Percentiles rank a stretch among this genome's conserved stretches.
phyloP scores from a whole-genome alignment of 2,888 invertebrate species.

The Parascotia fuliginaria region DNA sequence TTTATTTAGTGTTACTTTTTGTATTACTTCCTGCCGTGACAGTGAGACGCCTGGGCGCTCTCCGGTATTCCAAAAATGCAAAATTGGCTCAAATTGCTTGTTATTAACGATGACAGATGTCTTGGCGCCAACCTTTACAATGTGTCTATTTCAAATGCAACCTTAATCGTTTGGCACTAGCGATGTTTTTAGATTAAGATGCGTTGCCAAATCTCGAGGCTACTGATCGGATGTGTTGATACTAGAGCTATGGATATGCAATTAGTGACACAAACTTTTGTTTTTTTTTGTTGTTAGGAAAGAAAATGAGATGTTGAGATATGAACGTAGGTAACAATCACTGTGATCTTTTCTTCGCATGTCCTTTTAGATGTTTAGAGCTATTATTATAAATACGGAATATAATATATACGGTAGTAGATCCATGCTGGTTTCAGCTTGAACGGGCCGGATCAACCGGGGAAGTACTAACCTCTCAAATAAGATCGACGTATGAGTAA shows the following conservation, averaged over 20 bases:
- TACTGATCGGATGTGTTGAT: constrained; percentile 81
- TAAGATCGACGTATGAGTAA: too few species aligned
- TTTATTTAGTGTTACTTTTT: constrained; percentile 82
- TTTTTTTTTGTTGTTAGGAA: constrained; percentile 52
- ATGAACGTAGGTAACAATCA: constrained; percentile 29
- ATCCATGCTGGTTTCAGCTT: too few species aligned
- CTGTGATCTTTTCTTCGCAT: neutral
- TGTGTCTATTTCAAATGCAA: constrained; percentile 33
- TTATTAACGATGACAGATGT: constrained; percentile 86
- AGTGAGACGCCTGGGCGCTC: constrained; percentile 77
- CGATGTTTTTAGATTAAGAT: constrained; percentile 38
- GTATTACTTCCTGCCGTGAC: constrained; percentile 77
- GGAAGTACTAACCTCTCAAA: too few species aligned
- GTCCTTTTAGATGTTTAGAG: constrained; percentile 13
- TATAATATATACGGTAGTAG: too few species aligned
- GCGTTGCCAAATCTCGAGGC: constrained; percentile 47
- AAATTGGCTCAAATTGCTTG: constrained; percentile 84
- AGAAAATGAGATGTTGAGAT: constrained; percentile 55
- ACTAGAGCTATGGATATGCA: constrained; percentile 77
- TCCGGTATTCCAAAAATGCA: constrained; percentile 80
- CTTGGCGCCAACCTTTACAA: constrained; percentile 72
- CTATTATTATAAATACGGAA: neutral
- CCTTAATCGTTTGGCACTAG: constrained; percentile 39
- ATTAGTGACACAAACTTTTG: constrained; percentile 73
- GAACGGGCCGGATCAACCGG: too few species aligned